Conservation (phyloP, 64 coral and sea anemone species). For the Catalaphyllia jardinei region DNA sequence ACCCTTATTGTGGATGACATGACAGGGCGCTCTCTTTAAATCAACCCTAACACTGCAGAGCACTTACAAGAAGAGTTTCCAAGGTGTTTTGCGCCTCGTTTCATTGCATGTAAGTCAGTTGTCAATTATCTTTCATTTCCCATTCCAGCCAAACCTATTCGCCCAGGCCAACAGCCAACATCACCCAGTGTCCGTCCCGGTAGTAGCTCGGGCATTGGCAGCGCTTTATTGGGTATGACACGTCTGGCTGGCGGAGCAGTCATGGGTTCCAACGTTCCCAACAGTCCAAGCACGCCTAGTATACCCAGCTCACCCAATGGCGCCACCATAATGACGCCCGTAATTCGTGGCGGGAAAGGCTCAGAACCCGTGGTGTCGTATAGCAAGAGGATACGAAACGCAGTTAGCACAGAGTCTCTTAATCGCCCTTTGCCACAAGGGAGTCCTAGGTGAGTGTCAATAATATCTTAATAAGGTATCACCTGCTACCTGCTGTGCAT, state of each 20-base stretch:
- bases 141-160: constrained; percentile 91
- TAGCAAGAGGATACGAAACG: constrained; percentile 98
- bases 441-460: constrained; percentile 45
- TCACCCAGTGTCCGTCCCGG: constrained; percentile 67
- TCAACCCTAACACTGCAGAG: too few species aligned
- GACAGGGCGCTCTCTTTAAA: too few species aligned
- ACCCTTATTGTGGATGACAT: too few species aligned
- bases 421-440: constrained; percentile 79
- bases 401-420: constrained; percentile 91
- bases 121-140: background rate
- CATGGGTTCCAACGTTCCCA: constrained; percentile 83
- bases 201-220: constrained; percentile 57
- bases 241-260: constrained; percentile 79
- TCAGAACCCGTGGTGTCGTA: constrained; percentile 86
- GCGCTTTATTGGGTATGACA: constrained; percentile 79
- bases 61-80: too few species aligned
- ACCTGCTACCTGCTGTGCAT: too few species aligned
- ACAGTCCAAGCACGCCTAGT: constrained; percentile 78
- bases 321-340: constrained; percentile 85
- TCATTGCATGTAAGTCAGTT: background rate
- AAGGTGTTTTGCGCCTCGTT: background rate
- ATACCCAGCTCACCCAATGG: constrained; percentile 79
- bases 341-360: constrained; percentile 86
- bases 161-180: constrained; percentile 93
- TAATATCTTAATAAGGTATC: too few species aligned